These are phyloP conservation scores for Melanotaenia nigrans DNA, from an alignment of 2,797 vertebrate genomes.

Conservation along the genomic window DNA sequence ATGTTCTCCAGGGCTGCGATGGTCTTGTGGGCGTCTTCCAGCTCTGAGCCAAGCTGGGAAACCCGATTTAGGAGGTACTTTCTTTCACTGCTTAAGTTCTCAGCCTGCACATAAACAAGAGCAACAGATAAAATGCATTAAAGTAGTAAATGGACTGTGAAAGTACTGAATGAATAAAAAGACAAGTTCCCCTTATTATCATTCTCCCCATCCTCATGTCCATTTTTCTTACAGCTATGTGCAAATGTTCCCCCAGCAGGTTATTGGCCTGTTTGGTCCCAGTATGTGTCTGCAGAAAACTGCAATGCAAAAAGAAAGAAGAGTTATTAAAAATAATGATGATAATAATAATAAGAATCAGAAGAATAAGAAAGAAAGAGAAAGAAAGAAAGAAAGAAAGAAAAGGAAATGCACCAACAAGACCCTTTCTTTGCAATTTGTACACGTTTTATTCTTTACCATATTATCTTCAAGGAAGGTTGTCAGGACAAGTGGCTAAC, in stretches of 20 bases:
- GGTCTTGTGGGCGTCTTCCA: constrained; percentile 78
- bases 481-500: constrained; percentile 20
- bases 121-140: not conserved
- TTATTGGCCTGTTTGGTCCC: constrained; percentile 75
- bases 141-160: not conserved
- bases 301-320: constrained; percentile 38
- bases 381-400: not conserved
- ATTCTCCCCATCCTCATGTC: not conserved
- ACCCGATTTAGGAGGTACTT: constrained; percentile 75
- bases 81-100: constrained; percentile 77
- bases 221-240: constrained; percentile 74
- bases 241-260: constrained; percentile 77
- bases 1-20: constrained; percentile 80
- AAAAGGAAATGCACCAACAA: not conserved
- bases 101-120: constrained; percentile 62
- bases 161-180: not conserved
- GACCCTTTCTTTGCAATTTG: not conserved
- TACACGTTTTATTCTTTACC: not conserved
- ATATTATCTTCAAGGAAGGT: not conserved
- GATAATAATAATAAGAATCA: not conserved
- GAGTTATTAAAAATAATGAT: not conserved
- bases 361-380: no score
- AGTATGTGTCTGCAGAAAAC: constrained; percentile 79
- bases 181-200: not conserved
- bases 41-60: constrained; percentile 75